A percentile compares a stretch with the other conserved stretches of the same genome.
Conservation (phyloP, 2,113 vertebrate genomes). For the Pseudopipra pipra region DNA sequence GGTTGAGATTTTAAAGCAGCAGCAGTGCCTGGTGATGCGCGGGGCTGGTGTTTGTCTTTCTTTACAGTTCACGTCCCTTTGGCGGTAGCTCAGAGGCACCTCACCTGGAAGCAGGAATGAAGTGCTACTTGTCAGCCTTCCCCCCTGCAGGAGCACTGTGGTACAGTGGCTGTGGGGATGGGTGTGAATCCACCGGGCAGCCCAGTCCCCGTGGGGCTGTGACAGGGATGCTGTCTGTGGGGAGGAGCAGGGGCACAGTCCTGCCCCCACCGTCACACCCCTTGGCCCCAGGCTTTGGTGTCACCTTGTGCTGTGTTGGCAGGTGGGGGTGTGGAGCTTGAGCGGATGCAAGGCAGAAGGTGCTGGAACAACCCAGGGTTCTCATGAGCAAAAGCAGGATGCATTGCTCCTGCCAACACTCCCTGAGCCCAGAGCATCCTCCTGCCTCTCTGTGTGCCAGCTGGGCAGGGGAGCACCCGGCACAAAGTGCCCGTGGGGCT, state of each 20-base stretch:
- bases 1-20: neutral
- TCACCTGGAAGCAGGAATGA: neutral
- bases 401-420: neutral
- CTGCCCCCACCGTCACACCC: neutral
- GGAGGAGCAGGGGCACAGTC: neutral
- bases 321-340: neutral
- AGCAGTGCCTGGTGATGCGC: neutral
- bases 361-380: neutral
- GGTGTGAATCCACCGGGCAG: neutral
- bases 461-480: neutral
- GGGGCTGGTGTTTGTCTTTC: neutral
- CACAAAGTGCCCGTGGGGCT: neutral
- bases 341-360: neutral
- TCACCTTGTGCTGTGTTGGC: fast-evolving
- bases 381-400: neutral
- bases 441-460: neutral
- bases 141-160: neutral
- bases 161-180: neutral
- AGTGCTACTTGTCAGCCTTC: neutral
- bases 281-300: neutral
- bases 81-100: neutral
- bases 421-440: neutral
- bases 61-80: neutral
- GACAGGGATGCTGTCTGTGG: fast-evolving
- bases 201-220: fast-evolving